Conservation (phyloP, 2,888 invertebrate genomes). For the Gari tellinella region DNA sequence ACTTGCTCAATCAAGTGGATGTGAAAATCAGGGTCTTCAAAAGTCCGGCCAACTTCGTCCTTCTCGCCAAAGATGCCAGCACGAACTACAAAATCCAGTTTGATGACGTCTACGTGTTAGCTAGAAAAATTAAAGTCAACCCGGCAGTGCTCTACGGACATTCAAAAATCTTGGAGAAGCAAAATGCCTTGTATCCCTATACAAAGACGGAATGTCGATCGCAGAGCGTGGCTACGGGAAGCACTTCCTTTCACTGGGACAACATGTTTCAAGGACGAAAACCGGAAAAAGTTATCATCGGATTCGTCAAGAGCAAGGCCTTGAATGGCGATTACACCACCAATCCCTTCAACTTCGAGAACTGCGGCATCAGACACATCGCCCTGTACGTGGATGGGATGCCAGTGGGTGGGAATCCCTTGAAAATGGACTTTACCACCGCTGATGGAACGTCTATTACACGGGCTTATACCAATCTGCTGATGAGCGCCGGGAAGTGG, state of each 20-base stretch:
- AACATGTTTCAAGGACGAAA: constrained; percentile 38
- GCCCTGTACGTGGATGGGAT: constrained; percentile 26
- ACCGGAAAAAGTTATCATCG: constrained; percentile 28
- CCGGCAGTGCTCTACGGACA: constrained; percentile 27
- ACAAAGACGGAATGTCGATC: constrained; percentile 26
- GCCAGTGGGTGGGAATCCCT: constrained; percentile 1
- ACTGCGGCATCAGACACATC: constrained; percentile 14
- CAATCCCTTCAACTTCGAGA: constrained; percentile 23
- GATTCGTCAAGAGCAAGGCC: constrained; percentile 36
- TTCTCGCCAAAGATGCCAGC: too few species aligned
- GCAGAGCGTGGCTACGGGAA: constrained; percentile 26
- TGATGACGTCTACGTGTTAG: constrained; percentile 14
- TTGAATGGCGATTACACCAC: constrained; percentile 29
- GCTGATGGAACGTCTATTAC: not conserved
- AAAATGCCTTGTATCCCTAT: constrained; percentile 33
- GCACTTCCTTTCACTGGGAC: constrained; percentile 33
- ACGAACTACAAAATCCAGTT: constrained; percentile 11
- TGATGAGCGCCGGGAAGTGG: constrained; percentile 19
- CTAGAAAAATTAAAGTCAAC: constrained; percentile 22
- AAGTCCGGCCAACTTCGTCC: constrained; percentile 37
- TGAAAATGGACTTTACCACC: not conserved
- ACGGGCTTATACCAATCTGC: constrained; percentile 23
- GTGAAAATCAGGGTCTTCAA: constrained; percentile 49
- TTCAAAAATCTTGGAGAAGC: constrained; percentile 16
- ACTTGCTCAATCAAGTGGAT: constrained; percentile 30